Evolutionary conservation across 1,140 invertebrate species (phyloP).

Genomic region (Colletes latitarsis): DNA sequence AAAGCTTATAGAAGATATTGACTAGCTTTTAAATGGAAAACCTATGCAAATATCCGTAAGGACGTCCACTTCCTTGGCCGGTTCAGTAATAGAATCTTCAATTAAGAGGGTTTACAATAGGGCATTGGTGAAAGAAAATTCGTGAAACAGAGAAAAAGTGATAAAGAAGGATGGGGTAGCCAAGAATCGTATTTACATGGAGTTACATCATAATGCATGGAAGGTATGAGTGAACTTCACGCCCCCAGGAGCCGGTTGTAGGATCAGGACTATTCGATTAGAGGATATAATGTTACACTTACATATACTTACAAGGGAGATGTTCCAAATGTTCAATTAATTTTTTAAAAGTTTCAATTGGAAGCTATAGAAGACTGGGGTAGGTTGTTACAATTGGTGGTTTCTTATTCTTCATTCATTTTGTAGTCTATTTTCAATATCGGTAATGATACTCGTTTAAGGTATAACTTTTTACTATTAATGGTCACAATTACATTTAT

Average conservation of each 20-base stretch:
- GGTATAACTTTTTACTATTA: no score
- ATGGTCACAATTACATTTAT: no score
- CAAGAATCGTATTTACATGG: constrained; percentile 64
- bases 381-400: no score
- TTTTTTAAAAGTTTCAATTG: no score
- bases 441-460: no score
- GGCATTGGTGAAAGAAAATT: constrained; percentile 9
- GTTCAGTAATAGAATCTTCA: constrained; percentile 2
- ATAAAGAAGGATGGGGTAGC: constrained; percentile 25
- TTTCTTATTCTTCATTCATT: no score
- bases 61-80: background rate
- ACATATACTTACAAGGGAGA: constrained; percentile 5
- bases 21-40: background rate
- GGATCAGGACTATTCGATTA: constrained; percentile 43
- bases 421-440: no score
- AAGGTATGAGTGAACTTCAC: constrained; percentile 52
- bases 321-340: no score
- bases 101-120: background rate
- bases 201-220: constrained; percentile 59
- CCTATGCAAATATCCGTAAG: constrained; percentile 9
- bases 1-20: background rate
- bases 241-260: constrained; percentile 44
- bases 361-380: no score
- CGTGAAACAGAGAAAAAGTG: constrained; percentile 13
- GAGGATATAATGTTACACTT: constrained; percentile 46